Base-by-base conservation (phyloP, 2,888 invertebrate species). In the Hedychridium roseum region DNA sequence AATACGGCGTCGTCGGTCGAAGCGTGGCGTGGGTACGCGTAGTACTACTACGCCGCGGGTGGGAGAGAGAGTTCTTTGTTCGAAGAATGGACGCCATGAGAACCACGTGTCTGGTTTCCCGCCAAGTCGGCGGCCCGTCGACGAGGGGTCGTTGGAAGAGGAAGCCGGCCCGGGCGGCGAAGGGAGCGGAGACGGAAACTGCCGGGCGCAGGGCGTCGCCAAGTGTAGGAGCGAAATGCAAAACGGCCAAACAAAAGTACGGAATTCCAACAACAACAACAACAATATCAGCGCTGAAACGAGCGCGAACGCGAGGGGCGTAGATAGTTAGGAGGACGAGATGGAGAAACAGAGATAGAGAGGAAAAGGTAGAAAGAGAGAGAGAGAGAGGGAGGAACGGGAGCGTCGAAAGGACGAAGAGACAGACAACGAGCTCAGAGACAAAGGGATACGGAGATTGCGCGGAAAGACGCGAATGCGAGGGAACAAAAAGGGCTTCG, bases 41-140 rank as follows among this genome's bases (percentile, higher is more conserved):
- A 60, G 50, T 57, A 62, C 47, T 39, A 50, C 50, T 46, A 44
- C 48, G 20, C n/a, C 42, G 49, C 44, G 20, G 46, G 46, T 39
- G 42, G 59, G 49, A 45, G 41, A 15, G 49, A 12, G 28, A 18
- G 43, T 60, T 43, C 63, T 63, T 63, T 60, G 60, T 60, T 60
- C 58, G 43, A 31, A 53, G 54, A 54, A 60, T 57, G 55, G 44
- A 61, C 54, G 57, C 60, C 61, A 67, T 64, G 63, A 70, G 65
- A 64, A 71, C 63, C 70, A 67, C 69, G 67, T 70, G 69, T 66
- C 57, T 60, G 60, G 54, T 62, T 68, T 71, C 71, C 71, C 71
- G 68, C 64, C 64, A 63, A 64, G 57, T 52, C 46, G 50, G 18
- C 51, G 38, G 27, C 12, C 38, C 36, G 30, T 20, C 37, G 36